Evolutionary conservation across 2,888 invertebrate genomes (phyloP).

Genomic region (Tubulanus polymorphus): DNA sequence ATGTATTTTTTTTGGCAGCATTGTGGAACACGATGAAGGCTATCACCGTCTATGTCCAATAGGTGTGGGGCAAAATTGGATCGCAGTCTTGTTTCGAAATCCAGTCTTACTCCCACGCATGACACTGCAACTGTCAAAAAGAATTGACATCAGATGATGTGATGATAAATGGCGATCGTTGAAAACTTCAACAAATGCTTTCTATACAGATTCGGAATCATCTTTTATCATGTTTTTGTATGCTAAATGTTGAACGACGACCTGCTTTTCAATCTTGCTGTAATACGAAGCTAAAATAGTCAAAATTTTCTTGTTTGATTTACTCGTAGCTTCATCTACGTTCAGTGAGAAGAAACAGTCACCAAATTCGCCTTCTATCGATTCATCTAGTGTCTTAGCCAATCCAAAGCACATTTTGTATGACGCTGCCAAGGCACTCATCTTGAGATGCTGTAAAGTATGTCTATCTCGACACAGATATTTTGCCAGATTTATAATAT

Average conservation of each 20-base stretch:
- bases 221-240: neutral
- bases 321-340: no score
- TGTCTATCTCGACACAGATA: no score
- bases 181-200: neutral
- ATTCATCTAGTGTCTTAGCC: no score
- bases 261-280: neutral
- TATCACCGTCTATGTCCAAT: constrained; percentile 19
- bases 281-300: neutral
- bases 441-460: no score
- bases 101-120: constrained; percentile 6
- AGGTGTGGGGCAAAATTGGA: constrained; percentile 7
- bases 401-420: no score
- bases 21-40: constrained; percentile 20
- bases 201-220: constrained; percentile 5
- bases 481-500: no score
- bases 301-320: neutral
- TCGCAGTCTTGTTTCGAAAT: constrained; percentile 1
- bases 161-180: constrained; percentile 3
- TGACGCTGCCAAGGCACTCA: no score
- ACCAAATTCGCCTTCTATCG: no score
- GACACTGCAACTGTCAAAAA: constrained; percentile 3
- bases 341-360: no score
- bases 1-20: constrained; percentile 12
- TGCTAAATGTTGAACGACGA: neutral
- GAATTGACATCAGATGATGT: neutral